phyloP scores from a whole-genome alignment of 2,888 invertebrate genomes.

The Scaptomyza flava region DNA sequence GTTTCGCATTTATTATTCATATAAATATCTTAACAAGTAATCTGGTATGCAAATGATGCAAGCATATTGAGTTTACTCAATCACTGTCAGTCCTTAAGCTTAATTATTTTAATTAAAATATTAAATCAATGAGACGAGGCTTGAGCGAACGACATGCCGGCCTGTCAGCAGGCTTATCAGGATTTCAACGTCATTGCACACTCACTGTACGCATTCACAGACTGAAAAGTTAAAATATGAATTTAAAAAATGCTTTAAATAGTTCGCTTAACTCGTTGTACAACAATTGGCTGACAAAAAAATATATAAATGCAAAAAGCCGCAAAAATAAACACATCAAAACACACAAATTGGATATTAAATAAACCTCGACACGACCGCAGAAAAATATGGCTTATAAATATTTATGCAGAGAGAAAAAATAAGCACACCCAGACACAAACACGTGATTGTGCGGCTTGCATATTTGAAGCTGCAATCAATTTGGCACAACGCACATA shows the following conservation, averaged over 20 bases:
- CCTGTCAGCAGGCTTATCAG: slow-evolving; percentile 48
- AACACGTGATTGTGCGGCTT: slow-evolving; percentile 24
- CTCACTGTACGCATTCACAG: neutral
- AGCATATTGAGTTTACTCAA: slow-evolving; percentile 19
- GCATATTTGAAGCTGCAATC: slow-evolving; percentile 47
- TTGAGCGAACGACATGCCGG: slow-evolving; percentile 5
- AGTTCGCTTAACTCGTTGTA: neutral
- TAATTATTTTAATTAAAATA: slow-evolving; percentile 48
- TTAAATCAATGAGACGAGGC: slow-evolving; percentile 16
- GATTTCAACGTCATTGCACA: slow-evolving; percentile 42
- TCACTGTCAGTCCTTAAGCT: slow-evolving; percentile 17
- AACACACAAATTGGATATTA: slow-evolving; percentile 27
- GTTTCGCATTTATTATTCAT: neutral
- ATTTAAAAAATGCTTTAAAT: neutral
- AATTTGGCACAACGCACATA: slow-evolving; percentile 51
- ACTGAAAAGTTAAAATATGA: neutral
- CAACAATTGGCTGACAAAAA: neutral
- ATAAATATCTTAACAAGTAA: slow-evolving; percentile 6
- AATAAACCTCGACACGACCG: slow-evolving; percentile 21
- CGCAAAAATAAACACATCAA: slow-evolving; percentile 1
- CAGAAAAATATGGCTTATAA: slow-evolving; percentile 31
- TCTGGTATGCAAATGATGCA: slow-evolving; percentile 3
- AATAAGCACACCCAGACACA: neutral
- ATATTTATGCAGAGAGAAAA: slow-evolving; percentile 47
- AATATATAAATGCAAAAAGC: slow-evolving; percentile 6